These are phyloP conservation scores for Callospermophilus lateralis DNA, from an alignment of 2,113 vertebrate genomes.

Conservation along the genomic window DNA sequence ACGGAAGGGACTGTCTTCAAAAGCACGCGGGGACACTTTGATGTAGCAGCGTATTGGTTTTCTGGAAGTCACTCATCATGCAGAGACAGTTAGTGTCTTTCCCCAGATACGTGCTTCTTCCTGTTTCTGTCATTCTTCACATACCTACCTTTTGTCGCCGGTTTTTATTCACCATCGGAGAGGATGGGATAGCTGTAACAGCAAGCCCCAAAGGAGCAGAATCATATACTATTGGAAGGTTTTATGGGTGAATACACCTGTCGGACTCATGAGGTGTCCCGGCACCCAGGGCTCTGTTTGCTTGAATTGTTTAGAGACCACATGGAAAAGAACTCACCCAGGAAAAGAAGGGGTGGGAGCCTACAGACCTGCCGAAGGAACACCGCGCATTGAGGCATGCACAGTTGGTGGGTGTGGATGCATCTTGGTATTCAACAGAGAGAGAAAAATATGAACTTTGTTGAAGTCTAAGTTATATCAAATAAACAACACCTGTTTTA, in stretches of 20 bases:
- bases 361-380: background rate
- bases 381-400: accelerated
- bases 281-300: background rate
- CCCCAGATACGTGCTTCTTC: slow-evolving; percentile 49
- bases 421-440: background rate
- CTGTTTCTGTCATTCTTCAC: slow-evolving; percentile 73
- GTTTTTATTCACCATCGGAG: background rate
- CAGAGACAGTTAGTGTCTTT: slow-evolving; percentile 41
- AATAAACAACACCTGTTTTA: background rate
- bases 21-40: slow-evolving; percentile 64
- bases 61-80: slow-evolving; percentile 70
- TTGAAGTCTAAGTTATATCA: background rate
- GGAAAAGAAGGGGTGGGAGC: background rate
- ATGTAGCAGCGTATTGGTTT: slow-evolving; percentile 53
- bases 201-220: background rate
- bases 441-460: background rate
- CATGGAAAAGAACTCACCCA: background rate
- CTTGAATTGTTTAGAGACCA: background rate
- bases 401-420: background rate
- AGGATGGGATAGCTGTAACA: background rate
- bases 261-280: background rate
- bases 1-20: slow-evolving; percentile 67
- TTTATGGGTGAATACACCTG: accelerated
- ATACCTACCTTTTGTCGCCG: slow-evolving; percentile 52
- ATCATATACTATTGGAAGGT: background rate